These are phyloP conservation scores for Anser cygnoides DNA, from an alignment of 2,113 vertebrate genomes.

Conservation along the genomic window DNA sequence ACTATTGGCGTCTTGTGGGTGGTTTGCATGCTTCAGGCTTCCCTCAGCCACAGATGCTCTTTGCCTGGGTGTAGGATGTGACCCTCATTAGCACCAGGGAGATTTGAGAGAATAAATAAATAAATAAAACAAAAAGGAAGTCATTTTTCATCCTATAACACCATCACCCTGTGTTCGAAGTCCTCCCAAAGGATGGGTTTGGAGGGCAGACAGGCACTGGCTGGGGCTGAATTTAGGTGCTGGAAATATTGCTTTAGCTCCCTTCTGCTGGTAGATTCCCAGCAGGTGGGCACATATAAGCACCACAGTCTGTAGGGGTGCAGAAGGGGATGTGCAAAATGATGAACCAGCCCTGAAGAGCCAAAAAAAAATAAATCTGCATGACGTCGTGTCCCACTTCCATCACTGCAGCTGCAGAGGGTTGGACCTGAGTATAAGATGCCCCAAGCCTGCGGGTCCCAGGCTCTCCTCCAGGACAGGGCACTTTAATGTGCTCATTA, in stretches of 20 bases:
- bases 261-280: neutral
- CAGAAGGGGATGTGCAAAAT: neutral
- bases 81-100: too few species aligned
- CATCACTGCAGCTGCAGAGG: neutral
- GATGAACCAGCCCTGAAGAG: neutral
- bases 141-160: neutral
- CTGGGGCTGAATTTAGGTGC: neutral
- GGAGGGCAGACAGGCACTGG: neutral
- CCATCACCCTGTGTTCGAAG: neutral
- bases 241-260: rapidly evolving
- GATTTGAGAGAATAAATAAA: rapidly evolving
- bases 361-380: neutral
- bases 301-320: rapidly evolving
- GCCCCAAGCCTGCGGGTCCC: neutral
- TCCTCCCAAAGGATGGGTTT: neutral
- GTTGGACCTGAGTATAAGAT: neutral
- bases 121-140: neutral
- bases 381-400: neutral
- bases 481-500: conserved; percentile 19
- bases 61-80: rapidly evolving
- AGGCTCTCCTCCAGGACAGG: neutral
- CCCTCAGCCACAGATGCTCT: neutral
- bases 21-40: rapidly evolving
- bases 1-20: rapidly evolving
- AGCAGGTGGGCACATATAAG: neutral